A percentile compares a stretch with the other conserved stretches of the same genome.
These are phyloP conservation scores for Scaptomyza hsui DNA, from an alignment of 1,140 invertebrate genomes.

Conservation along the genomic window DNA sequence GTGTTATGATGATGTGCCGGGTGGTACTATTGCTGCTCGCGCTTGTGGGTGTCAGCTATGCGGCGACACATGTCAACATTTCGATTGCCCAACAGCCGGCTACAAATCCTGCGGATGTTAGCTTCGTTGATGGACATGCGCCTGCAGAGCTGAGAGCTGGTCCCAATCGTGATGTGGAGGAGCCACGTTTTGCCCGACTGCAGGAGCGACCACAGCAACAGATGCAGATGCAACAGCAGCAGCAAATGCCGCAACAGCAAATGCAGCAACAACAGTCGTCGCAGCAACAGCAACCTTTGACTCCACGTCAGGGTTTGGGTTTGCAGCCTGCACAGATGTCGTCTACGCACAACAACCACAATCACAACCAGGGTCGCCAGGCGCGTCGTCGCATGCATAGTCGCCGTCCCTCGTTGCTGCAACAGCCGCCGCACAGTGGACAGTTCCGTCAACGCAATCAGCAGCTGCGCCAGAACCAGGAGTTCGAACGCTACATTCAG, in stretches of 20 bases:
- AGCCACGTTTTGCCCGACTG: slow-evolving; percentile 47
- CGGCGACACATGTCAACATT: slow-evolving; percentile 76
- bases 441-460: slow-evolving; percentile 72
- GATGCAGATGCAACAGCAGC: slow-evolving; percentile 18
- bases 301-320: slow-evolving; percentile 57
- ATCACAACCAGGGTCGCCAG: slow-evolving; percentile 27
- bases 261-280: slow-evolving; percentile 26
- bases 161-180: slow-evolving; percentile 32
- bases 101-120: slow-evolving; percentile 76
- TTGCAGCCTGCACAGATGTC: slow-evolving; percentile 46
- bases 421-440: slow-evolving; percentile 64
- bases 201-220: slow-evolving; percentile 57
- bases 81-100: slow-evolving; percentile 77
- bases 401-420: slow-evolving; percentile 52
- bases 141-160: slow-evolving; percentile 71
- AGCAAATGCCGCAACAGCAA: slow-evolving; percentile 6
- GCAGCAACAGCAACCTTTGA: slow-evolving; percentile 32
- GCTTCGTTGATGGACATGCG: slow-evolving; percentile 67
- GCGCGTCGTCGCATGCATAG: slow-evolving; percentile 51
- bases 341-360: background rate
- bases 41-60: slow-evolving; percentile 51
- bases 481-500: slow-evolving; percentile 80
- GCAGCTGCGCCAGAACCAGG: slow-evolving; percentile 76
- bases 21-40: slow-evolving; percentile 54
- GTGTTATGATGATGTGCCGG: slow-evolving; percentile 37